Conservation (phyloP, 2,888 invertebrate genomes). For the Miltochrista miniata region DNA sequence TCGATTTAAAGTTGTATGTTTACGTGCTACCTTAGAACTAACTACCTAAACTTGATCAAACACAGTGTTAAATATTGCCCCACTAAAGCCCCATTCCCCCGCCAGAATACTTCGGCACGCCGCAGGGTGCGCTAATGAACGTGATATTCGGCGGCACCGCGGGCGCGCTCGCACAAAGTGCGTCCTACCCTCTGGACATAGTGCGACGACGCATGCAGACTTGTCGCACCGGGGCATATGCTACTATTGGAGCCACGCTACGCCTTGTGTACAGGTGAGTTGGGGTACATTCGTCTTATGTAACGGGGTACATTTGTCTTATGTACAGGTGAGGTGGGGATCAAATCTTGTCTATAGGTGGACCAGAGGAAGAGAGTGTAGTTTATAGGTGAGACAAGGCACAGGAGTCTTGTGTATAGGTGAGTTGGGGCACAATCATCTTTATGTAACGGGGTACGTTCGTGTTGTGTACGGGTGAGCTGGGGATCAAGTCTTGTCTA, state of each 20-base stretch:
- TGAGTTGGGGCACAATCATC: background rate
- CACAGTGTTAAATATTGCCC: too few species aligned
- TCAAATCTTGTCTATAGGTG: background rate
- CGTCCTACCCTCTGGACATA: slow-evolving; percentile 98
- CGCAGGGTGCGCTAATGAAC: slow-evolving; percentile 83
- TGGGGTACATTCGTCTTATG: slow-evolving; percentile 74
- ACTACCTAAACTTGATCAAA: too few species aligned
- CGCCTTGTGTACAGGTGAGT: slow-evolving; percentile 87
- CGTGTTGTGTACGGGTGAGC: background rate
- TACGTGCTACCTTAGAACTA: too few species aligned
- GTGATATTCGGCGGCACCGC: slow-evolving; percentile 94
- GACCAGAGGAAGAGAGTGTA: too few species aligned
- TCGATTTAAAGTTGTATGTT: too few species aligned
- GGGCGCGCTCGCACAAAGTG: slow-evolving; percentile 96
- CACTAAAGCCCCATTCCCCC: background rate
- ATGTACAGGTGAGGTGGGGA: slow-evolving; percentile 86
- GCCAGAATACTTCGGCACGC: slow-evolving; percentile 47
- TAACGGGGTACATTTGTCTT: slow-evolving; percentile 82
- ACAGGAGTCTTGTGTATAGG: background rate
- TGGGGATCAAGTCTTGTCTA: background rate
- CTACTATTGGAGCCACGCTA: slow-evolving; percentile 86
- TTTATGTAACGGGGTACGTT: too few species aligned
- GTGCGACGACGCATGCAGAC: slow-evolving; percentile 88
- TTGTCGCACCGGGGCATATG: slow-evolving; percentile 69
- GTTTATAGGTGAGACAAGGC: background rate